Evolutionary conservation across 2,113 vertebrate genomes (phyloP).

Genomic region (Lanius collurio): DNA sequence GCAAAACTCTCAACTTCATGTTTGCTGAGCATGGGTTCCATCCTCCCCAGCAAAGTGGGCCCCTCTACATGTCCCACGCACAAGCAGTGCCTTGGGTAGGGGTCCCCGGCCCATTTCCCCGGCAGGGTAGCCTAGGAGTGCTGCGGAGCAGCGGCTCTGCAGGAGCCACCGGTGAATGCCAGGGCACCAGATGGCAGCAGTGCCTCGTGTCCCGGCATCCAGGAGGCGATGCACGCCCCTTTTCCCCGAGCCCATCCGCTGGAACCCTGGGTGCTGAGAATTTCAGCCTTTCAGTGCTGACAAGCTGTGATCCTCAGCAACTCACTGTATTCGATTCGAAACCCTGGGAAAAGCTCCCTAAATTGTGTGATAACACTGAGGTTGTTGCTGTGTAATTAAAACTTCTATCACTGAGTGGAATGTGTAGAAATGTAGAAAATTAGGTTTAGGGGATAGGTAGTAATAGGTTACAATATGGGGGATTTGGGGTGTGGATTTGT

Average conservation of each 20-base stretch:
- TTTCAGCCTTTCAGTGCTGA: too few species aligned
- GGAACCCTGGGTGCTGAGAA: too few species aligned
- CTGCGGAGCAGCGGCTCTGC: background rate
- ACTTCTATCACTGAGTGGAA: too few species aligned
- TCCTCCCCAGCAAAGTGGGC: background rate
- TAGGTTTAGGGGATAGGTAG: too few species aligned
- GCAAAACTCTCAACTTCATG: fast-evolving
- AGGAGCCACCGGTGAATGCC: background rate
- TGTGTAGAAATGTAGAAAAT: too few species aligned
- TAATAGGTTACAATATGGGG: too few species aligned
- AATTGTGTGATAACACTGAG: too few species aligned
- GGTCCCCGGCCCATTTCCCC: fast-evolving
- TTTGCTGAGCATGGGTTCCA: background rate
- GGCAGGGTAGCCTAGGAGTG: background rate
- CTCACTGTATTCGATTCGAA: too few species aligned
- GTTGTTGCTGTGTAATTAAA: too few species aligned
- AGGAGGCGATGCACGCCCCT: background rate
- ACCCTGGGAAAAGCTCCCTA: too few species aligned
- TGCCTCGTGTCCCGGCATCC: background rate
- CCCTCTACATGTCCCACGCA: fast-evolving
- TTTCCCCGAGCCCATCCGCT: background rate
- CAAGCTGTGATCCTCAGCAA: too few species aligned
- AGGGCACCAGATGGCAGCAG: constrained; percentile 36
- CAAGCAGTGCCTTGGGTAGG: fast-evolving
- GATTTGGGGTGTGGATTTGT: too few species aligned